Evolutionary conservation across 2,113 vertebrate genomes (phyloP).

Genomic region (Setophaga coronata): DNA sequence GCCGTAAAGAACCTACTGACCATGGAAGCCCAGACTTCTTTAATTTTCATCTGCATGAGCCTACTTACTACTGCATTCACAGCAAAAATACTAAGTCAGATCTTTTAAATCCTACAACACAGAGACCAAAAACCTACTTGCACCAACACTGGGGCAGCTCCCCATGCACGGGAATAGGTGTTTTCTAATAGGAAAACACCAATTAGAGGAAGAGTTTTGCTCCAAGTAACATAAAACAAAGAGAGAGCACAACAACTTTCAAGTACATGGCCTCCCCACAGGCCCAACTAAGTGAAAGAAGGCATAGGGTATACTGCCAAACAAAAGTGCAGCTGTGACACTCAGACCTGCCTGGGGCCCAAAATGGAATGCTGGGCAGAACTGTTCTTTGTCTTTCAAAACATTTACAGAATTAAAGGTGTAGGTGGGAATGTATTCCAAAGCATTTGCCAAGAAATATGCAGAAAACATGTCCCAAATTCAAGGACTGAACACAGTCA

Average conservation of each 20-base stretch:
- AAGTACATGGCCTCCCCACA: neutral
- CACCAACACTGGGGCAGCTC: neutral
- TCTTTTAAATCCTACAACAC: neutral
- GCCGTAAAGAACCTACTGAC: neutral
- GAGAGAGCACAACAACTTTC: neutral
- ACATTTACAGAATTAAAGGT: neutral
- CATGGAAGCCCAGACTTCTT: neutral
- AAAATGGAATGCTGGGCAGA: neutral
- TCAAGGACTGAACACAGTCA: neutral
- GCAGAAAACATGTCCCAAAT: neutral
- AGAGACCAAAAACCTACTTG: neutral
- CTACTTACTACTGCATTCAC: neutral
- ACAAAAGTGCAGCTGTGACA: neutral
- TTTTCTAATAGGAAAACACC: neutral
- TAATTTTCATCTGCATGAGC: neutral
- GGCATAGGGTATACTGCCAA: neutral
- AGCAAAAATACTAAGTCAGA: neutral
- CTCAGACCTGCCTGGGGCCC: neutral
- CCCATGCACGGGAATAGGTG: neutral
- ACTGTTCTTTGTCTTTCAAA: neutral
- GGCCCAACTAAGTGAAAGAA: neutral
- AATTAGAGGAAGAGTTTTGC: neutral
- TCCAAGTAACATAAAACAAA: neutral
- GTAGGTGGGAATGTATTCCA: neutral
- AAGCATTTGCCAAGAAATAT: accelerated